Evolutionary conservation across 2,797 vertebrate genomes (phyloP), one percentile per base, ranked within the genome.

Genomic region (Channa striata): DNA sequence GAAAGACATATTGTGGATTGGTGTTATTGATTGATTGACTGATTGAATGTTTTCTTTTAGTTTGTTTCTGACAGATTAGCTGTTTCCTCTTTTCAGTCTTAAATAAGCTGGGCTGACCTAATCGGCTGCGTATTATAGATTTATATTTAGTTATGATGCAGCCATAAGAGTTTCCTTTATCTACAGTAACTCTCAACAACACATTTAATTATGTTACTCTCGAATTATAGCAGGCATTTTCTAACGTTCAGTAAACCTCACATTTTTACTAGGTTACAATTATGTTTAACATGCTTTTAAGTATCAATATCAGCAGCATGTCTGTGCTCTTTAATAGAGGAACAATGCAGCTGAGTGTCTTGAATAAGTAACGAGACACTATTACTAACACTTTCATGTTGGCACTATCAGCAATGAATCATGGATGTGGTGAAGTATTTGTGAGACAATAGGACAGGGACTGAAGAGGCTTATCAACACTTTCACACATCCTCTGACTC

Each of bases 301-400:
- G 11, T 54, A 74, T 59, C 50, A 58, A 43, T 60, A 62, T 67
- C 46, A 11, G 4, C 49, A 23, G 12, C 54, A 5, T 46, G 43
- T 63, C 7, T 68, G 59, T 46, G 49, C 14, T 68, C 30, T 82
- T 83, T 59, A 81, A 48, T 13, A 50, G 21, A 23, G 52, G 57
- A 64, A 78, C 73, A 82, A 70, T 53, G 57, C 62, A 78, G 49
- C 53, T 34, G 33, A 65, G 66, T 60, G 63, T 78, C 76, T 36
- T 86, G 79, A 86, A 89, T 87, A 83, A 87, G 72, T 82, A 83
- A 88, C 82, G 72, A 88, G 76, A 82, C 74, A 64, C 64, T 72
- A 60, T 80, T 83, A 78, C 76, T 68, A 84, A 80, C 84, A 85
- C 70, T 66, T 83, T 87, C 62, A 74, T 72, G 74, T 56, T 84